Percentiles rank a stretch among this genome's conserved stretches.
Conservation (phyloP, 2,888 invertebrate genomes). For the Alentia gelatinosa region DNA sequence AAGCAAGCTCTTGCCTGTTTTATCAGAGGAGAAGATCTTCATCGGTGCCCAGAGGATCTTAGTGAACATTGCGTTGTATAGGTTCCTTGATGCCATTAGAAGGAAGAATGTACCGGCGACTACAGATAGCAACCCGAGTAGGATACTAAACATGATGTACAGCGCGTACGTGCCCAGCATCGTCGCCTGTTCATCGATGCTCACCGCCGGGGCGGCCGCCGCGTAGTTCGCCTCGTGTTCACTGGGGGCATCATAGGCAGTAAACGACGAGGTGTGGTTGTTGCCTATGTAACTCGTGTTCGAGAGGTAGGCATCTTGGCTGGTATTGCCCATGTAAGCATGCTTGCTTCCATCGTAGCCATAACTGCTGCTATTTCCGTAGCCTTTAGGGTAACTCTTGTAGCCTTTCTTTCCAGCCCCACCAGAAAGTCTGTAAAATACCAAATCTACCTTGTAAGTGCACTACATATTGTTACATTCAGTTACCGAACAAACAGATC, state of each 20-base stretch:
- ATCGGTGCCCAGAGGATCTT: not conserved
- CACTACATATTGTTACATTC: no score
- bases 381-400: no score
- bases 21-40: slow-evolving; percentile 17
- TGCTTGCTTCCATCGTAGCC: not conserved
- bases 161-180: not conserved
- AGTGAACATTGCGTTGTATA: slow-evolving; percentile 5
- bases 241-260: not conserved
- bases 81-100: not conserved
- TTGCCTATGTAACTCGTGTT: not conserved
- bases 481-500: no score
- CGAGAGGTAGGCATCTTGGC: not conserved
- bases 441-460: no score
- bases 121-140: not conserved
- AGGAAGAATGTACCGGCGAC: not conserved
- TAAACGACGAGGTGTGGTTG: not conserved
- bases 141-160: not conserved
- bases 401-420: no score
- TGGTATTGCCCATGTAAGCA: not conserved
- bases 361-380: not conserved
- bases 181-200: not conserved
- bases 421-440: no score
- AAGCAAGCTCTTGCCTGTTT: not conserved
- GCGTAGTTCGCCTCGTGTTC: not conserved
- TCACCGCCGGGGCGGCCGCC: not conserved